Base-by-base conservation (phyloP, 1,140 invertebrate genomes). In the Onthophagus taurus region DNA sequence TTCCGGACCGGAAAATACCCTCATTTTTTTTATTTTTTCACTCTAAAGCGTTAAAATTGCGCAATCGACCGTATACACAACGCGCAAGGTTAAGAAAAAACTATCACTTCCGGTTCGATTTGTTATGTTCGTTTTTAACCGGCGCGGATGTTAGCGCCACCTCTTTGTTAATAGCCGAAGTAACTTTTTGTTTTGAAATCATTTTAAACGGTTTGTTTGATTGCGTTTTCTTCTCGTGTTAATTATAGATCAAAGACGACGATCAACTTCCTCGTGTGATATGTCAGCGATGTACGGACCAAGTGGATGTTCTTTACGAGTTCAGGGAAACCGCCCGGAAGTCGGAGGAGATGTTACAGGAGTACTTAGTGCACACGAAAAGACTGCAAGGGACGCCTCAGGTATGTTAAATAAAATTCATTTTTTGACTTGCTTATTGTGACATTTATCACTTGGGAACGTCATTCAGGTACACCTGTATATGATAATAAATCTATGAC, bases 221-320 rank as follows among this genome's bases (percentile, higher is more conserved):
- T 26, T 21, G 21, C 46, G 41, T 46, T 50, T 52, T 50, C 49
- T 44, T 66, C 72, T 52, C 65, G n/a, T n/a, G n/a, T n/a, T n/a
- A n/a, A n/a, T n/a, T n/a, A n/a, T n/a, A 76, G 74, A 68, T 75
- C 26, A 69, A 70, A 48, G 68, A 72, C 38, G 64, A 62, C 48
- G 74, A 76, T 53, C 60, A 64, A 49, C 63, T 76, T 55, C 74
- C 72, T 46, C 72, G 74, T 51, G 68, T 74, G 35, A 68, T 76
- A 18, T 76, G 74, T 61, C 64, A 65, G 7, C 69, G 65, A 52
- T 76, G 74, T 65, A 66, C 60, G 50, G 67, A 74, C 46, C 73
- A 74, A 57, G 59, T 76, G 43, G 70, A 75, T 59, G 66, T 69
- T 38, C 70, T 75, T 44, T 68, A 70, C 51, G 71, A 68, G 50